These are phyloP conservation scores for Rhinoraja longicauda DNA, from an alignment of 2,797 vertebrate genomes.

Conservation along the genomic window DNA sequence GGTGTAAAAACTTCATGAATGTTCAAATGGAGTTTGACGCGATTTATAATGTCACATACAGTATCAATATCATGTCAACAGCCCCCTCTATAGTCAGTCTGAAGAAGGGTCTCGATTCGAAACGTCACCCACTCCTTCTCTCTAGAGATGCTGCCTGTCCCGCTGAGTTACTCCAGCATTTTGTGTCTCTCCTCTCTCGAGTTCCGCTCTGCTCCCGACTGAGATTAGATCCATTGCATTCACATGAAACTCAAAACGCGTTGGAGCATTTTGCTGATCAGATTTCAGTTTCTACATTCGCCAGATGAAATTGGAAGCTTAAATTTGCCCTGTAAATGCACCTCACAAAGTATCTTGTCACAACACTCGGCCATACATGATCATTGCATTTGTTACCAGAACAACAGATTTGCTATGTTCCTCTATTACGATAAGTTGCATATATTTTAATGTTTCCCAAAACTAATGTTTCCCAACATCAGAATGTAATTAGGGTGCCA, in stretches of 20 bases:
- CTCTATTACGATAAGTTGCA: neutral
- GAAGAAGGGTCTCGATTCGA: no score
- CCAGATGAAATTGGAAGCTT: neutral
- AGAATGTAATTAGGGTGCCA: neutral
- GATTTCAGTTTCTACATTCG: neutral
- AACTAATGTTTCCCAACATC: neutral
- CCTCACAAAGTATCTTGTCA: neutral
- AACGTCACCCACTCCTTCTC: no score
- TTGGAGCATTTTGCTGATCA: neutral
- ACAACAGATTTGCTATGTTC: neutral
- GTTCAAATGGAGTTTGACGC: neutral
- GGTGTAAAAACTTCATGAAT: neutral
- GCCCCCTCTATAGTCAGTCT: no score
- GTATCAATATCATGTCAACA: no score
- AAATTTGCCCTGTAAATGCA: neutral
- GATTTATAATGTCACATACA: no score
- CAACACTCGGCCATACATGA: neutral
- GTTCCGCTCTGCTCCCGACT: neutral
- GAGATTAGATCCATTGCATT: neutral
- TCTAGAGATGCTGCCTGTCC: no score
- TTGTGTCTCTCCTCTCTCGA: no score
- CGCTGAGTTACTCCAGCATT: no score
- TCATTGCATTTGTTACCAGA: neutral
- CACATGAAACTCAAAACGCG: neutral
- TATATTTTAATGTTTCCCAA: no score